These are phyloP conservation scores for Scaptomyza flava DNA, from an alignment of 2,888 invertebrate species.

Conservation along the genomic window DNA sequence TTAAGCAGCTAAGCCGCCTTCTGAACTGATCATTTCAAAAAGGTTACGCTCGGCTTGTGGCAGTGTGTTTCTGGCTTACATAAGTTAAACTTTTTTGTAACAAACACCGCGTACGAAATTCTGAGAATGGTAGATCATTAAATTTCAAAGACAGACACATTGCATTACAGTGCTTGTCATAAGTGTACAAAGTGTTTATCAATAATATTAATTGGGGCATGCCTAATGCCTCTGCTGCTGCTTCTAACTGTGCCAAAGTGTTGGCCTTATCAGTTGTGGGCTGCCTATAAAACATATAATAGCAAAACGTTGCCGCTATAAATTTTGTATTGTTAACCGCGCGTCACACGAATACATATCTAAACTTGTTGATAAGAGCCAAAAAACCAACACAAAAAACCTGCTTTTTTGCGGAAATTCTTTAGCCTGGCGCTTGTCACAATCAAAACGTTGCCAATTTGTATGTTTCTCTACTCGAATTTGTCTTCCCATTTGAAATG, in stretches of 20 bases:
- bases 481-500: conserved; percentile 1
- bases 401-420: conserved; percentile 52
- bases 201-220: conserved; percentile 27
- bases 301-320: conserved; percentile 20
- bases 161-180: conserved; percentile 13
- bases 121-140: conserved; percentile 45
- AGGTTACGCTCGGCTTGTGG: conserved; percentile 68
- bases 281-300: conserved; percentile 35
- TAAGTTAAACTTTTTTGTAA: conserved; percentile 30
- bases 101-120: conserved; percentile 29
- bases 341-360: neutral
- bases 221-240: conserved; percentile 31
- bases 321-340: conserved; percentile 9
- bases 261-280: conserved; percentile 33
- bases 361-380: conserved; percentile 32
- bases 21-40: conserved; percentile 56
- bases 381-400: conserved; percentile 12
- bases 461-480: conserved; percentile 2
- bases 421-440: conserved; percentile 65
- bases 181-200: conserved; percentile 4
- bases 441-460: conserved; percentile 58
- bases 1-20: conserved; percentile 10
- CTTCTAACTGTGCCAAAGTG: conserved; percentile 47
- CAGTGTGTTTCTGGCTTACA: conserved; percentile 34
- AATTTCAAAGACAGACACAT: conserved; percentile 8